Conservation (phyloP, 2,797 vertebrate genomes). For the Pogoniulus pusillus region DNA sequence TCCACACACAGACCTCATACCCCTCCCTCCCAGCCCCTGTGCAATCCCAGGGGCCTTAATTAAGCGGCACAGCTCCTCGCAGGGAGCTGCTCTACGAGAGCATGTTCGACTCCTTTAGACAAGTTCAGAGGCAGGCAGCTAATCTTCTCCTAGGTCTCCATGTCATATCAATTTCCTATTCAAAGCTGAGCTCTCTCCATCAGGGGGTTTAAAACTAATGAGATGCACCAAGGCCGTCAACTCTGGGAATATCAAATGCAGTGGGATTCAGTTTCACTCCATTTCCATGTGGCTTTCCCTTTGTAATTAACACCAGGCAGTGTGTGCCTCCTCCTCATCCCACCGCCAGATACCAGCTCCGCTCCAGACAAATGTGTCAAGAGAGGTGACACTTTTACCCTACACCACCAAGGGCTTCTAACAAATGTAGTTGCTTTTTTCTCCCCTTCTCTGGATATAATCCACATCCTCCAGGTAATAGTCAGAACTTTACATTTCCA, state of each 20-base stretch:
- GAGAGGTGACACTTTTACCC: conserved; percentile 15
- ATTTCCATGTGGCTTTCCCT: conserved; percentile 50
- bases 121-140: conserved; percentile 50
- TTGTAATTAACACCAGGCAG: conserved; percentile 59
- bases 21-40: background rate
- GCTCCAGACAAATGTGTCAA: background rate
- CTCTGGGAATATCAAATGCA: conserved; percentile 67
- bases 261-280: conserved; percentile 19
- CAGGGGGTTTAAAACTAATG: conserved; percentile 69
- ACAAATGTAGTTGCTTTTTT: background rate
- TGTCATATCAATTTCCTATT: conserved; percentile 76
- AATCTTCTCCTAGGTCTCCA: conserved; percentile 70
- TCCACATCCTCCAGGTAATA: background rate
- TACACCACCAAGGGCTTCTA: background rate
- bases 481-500: background rate
- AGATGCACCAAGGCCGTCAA: conserved; percentile 61
- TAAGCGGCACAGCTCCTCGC: conserved; percentile 12
- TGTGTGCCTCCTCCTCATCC: background rate
- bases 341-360: background rate
- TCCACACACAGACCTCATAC: background rate
- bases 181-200: conserved; percentile 65
- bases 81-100: conserved; percentile 1
- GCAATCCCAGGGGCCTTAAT: conserved; percentile 27
- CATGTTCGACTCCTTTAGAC: conserved; percentile 32
- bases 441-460: background rate